Conservation (phyloP, 2,888 invertebrate species). For the Folsomia manolachei region DNA sequence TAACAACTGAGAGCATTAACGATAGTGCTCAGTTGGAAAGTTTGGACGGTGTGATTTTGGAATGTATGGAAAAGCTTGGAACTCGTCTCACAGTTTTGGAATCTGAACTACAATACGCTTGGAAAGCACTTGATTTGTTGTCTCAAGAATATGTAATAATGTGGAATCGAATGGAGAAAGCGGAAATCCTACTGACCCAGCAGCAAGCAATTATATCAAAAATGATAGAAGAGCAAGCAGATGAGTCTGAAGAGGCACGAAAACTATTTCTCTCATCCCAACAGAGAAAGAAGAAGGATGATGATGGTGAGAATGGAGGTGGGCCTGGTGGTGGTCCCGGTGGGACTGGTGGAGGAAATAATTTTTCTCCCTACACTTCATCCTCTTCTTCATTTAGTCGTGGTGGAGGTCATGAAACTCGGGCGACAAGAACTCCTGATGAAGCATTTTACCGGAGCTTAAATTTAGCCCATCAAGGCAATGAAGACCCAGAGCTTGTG, state of each 20-base stretch:
- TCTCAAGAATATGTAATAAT: conserved; percentile 90
- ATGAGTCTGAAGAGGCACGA: conserved; percentile 52
- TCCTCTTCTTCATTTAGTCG: not conserved
- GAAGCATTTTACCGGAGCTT: conserved; percentile 58
- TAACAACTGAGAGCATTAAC: conserved; percentile 34
- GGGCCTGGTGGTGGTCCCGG: conserved; percentile 20
- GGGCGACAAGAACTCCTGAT: conserved; percentile 27
- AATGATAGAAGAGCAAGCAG: conserved; percentile 62
- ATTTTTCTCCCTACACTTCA: not conserved
- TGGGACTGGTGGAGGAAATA: not conserved
- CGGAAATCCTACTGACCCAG: conserved; percentile 80
- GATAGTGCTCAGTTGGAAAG: conserved; percentile 42
- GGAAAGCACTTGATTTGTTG: conserved; percentile 84
- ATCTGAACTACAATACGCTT: conserved; percentile 86
- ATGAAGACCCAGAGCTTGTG: conserved; percentile 21
- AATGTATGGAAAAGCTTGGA: conserved; percentile 77
- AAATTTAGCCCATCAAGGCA: conserved; percentile 79
- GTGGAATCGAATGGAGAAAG: conserved; percentile 86
- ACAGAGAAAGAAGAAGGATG: conserved; percentile 17
- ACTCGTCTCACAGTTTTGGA: conserved; percentile 82
- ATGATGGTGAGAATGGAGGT: too few relatives aligned
- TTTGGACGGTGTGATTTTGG: conserved; percentile 61
- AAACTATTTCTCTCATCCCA: conserved; percentile 53
- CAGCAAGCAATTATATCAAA: conserved; percentile 88
- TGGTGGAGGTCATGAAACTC: conserved; percentile 16